A percentile compares a stretch with the other conserved stretches of the same genome.
These are phyloP conservation scores for Falco columbarius DNA, from an alignment of 2,797 vertebrate species.

Conservation along the genomic window DNA sequence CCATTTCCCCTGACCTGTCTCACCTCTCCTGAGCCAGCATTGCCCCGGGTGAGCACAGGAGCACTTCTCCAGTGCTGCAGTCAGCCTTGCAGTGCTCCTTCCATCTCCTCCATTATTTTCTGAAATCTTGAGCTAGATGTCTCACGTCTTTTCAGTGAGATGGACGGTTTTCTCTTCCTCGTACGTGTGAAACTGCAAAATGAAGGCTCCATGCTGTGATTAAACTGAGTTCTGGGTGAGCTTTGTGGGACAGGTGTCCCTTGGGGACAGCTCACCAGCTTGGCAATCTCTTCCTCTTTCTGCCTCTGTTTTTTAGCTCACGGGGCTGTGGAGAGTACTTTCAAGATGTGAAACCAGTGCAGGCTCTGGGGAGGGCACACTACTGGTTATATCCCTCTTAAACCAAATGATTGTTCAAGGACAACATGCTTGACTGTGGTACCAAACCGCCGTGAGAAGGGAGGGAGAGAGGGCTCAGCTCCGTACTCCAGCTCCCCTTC, in stretches of 20 bases:
- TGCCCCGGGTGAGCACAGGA: rapidly evolving
- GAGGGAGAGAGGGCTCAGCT: background rate
- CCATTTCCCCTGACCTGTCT: background rate
- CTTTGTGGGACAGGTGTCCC: background rate
- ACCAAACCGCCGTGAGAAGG: background rate
- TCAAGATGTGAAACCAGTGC: background rate
- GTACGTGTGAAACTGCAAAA: background rate
- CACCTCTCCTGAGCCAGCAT: background rate
- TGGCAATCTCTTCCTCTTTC: conserved; percentile 35
- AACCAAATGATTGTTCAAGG: background rate
- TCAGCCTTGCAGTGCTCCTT: background rate
- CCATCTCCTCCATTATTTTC: background rate
- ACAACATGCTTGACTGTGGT: rapidly evolving
- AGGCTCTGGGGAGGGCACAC: background rate
- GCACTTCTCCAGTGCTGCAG: background rate
- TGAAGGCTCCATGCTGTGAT: background rate
- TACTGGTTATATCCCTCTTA: background rate
- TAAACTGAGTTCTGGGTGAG: background rate
- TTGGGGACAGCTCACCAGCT: background rate
- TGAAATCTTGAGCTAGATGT: background rate
- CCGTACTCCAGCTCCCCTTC: background rate
- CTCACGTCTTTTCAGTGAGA: background rate
- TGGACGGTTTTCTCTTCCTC: background rate
- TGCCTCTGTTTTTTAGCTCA: background rate
- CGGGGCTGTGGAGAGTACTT: background rate